Conservation (phyloP, 2,888 invertebrate genomes). For the Mimumesa dahlbomi region DNA sequence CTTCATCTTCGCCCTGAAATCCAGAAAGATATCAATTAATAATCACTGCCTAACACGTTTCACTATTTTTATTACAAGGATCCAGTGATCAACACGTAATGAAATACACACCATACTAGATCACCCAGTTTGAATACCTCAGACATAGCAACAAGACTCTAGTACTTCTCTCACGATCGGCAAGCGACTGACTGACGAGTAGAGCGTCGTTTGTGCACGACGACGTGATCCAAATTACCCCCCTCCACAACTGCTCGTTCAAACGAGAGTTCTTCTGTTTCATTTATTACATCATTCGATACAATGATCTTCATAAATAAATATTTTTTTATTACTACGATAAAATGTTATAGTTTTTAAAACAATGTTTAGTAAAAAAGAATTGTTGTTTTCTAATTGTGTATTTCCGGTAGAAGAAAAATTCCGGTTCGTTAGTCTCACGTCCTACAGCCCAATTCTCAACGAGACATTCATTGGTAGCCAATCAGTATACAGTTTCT, state of each 20-base stretch:
- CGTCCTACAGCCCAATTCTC: slow-evolving; percentile 46
- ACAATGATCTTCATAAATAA: not conserved
- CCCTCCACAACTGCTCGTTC: slow-evolving; percentile 55
- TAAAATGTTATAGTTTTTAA: not conserved
- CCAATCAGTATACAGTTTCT: slow-evolving; percentile 38
- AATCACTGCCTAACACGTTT: slow-evolving; percentile 23
- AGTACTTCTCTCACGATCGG: slow-evolving; percentile 69
- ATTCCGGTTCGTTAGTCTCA: slow-evolving; percentile 40
- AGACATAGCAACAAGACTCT: slow-evolving; percentile 79
- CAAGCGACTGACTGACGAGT: slow-evolving; percentile 76
- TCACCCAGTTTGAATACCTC: slow-evolving; percentile 85
- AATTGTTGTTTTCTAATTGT: slow-evolving; percentile 4
- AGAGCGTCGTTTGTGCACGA: slow-evolving; percentile 75
- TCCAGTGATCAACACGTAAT: slow-evolving; percentile 38
- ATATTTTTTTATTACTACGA: not conserved
- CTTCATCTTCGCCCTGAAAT: slow-evolving; percentile 98
- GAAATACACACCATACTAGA: slow-evolving; percentile 85
- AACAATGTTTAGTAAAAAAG: not conserved
- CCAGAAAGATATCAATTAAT: slow-evolving; percentile 72
- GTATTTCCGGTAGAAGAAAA: slow-evolving; percentile 32
- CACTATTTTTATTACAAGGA: slow-evolving; percentile 31
- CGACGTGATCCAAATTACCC: slow-evolving; percentile 70
- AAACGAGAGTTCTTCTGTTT: slow-evolving; percentile 34
- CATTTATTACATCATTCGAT: not conserved
- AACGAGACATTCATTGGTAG: not conserved